phyloP scores from a whole-genome alignment of 2,888 invertebrate genomes.

The Microdon myrmicae region DNA sequence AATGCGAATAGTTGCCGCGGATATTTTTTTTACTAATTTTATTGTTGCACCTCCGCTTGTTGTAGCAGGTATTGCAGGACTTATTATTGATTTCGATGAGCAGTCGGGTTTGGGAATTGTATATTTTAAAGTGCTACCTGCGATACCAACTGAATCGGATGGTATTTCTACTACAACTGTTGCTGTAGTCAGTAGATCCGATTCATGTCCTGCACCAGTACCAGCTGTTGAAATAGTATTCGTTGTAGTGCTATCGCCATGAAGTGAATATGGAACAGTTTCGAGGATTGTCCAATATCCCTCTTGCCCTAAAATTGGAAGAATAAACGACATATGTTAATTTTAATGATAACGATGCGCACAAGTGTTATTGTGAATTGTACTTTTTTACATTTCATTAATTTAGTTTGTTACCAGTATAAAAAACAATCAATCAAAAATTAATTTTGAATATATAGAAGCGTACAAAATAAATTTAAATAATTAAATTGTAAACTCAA shows the following conservation, averaged over 20 bases:
- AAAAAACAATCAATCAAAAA: too few species aligned
- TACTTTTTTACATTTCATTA: neutral
- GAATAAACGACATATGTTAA: constrained; percentile 24
- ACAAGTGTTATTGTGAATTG: neutral
- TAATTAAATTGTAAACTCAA: too few species aligned
- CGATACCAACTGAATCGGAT: constrained; percentile 60
- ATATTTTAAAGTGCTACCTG: constrained; percentile 63
- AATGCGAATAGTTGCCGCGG: constrained; percentile 2
- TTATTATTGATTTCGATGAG: constrained; percentile 29
- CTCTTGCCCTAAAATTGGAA: constrained; percentile 57
- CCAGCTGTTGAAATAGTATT: constrained; percentile 46
- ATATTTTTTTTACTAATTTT: constrained; percentile 61
- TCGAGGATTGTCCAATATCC: constrained; percentile 66
- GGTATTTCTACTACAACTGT: constrained; percentile 65
- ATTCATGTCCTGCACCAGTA: constrained; percentile 41
- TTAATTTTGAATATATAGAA: too few species aligned
- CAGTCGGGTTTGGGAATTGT: constrained; percentile 58
- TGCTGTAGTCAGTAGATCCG: constrained; percentile 58
- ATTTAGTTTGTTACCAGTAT: too few species aligned
- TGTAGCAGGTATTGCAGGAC: constrained; percentile 50
- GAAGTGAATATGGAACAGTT: constrained; percentile 63
- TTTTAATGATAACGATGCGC: too few species aligned
- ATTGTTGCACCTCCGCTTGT: constrained; percentile 58
- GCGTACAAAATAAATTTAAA: too few species aligned
- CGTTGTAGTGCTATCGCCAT: constrained; percentile 50